Conservation (phyloP, 2,113 vertebrate species). For the Colaptes auratus region DNA sequence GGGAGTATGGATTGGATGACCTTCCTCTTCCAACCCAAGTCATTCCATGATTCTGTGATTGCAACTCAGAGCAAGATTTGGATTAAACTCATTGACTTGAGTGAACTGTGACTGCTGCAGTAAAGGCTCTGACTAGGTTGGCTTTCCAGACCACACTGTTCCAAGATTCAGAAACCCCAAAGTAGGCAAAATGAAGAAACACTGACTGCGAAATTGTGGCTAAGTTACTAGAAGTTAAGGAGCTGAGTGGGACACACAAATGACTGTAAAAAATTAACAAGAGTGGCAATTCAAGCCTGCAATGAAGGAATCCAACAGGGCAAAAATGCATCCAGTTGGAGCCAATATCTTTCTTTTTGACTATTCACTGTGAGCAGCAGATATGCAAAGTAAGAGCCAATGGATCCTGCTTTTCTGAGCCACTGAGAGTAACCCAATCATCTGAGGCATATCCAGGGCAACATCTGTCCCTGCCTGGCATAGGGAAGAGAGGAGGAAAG, state of each 20-base stretch:
- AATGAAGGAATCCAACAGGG: neutral
- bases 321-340: neutral
- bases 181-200: neutral
- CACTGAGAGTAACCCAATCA: constrained; percentile 31
- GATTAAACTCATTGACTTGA: neutral
- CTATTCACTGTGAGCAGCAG: neutral
- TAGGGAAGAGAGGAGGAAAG: neutral
- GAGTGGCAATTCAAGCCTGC: neutral
- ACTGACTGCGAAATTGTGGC: neutral
- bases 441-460: neutral
- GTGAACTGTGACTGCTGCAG: neutral
- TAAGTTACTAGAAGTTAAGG: neutral
- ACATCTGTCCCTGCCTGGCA: constrained; percentile 50
- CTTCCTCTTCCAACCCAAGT: no score
- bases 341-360: neutral
- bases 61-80: neutral
- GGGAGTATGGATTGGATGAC: no score
- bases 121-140: neutral
- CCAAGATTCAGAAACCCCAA: neutral
- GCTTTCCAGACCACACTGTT: neutral
- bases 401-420: neutral
- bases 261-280: neutral
- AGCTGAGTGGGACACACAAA: neutral
- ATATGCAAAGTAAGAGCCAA: neutral
- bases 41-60: no score